Conservation (phyloP, 2,113 vertebrate genomes). For the Hystrix brachyura region DNA sequence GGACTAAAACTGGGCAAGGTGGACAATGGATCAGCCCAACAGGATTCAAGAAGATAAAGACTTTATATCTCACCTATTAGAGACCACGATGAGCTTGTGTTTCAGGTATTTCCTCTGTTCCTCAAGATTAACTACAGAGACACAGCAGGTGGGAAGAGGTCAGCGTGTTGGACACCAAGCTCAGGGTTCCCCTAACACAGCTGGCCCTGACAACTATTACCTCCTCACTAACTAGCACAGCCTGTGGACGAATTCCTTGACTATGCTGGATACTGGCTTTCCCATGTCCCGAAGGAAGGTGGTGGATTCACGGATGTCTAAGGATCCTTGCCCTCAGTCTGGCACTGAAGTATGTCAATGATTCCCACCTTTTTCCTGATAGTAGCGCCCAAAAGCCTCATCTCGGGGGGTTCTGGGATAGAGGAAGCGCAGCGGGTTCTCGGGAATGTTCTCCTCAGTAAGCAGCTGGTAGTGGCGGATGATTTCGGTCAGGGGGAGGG, state of each 20-base stretch:
- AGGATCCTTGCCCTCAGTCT: not conserved
- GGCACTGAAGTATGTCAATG: not conserved
- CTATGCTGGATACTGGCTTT: not conserved
- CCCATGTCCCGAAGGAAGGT: not conserved
- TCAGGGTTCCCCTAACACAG: not conserved
- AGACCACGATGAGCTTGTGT: constrained; percentile 87
- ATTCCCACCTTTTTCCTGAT: constrained; percentile 89
- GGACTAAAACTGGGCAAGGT: not conserved
- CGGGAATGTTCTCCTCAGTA: constrained; percentile 91
- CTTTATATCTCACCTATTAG: constrained; percentile 83
- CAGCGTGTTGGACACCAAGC: not conserved
- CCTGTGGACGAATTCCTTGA: not conserved
- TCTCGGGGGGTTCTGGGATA: constrained; percentile 93
- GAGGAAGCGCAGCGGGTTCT: constrained; percentile 93
- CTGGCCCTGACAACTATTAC: not conserved
- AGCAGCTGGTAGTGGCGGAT: constrained; percentile 94
- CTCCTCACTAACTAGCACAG: not conserved
- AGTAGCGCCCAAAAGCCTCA: constrained; percentile 93
- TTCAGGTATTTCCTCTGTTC: constrained; percentile 86
- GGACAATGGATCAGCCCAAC: not conserved
- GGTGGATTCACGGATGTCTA: not conserved
- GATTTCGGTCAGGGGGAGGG: constrained; percentile 94
- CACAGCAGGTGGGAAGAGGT: not conserved
- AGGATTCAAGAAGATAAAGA: not conserved
- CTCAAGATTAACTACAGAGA: constrained; percentile 68